Evolutionary conservation across 2,113 vertebrate genomes (phyloP).

Genomic region (Corythornis madagascariensis): DNA sequence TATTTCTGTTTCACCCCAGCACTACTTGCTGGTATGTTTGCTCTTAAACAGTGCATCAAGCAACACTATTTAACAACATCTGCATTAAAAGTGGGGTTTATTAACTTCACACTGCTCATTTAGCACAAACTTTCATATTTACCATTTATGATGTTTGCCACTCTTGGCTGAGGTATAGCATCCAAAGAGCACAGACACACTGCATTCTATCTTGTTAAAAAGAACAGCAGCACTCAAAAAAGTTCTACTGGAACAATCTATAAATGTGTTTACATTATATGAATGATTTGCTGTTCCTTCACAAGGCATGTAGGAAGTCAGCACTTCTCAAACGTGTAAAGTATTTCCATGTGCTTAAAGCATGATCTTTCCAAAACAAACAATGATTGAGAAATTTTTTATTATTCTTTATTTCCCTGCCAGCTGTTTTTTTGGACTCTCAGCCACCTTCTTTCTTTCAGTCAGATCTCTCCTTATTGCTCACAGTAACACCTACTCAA

Average conservation of each 20-base stretch:
- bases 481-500: constrained; percentile 69
- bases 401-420: constrained; percentile 72
- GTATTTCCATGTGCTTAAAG: constrained; percentile 80
- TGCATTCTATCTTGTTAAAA: constrained; percentile 49
- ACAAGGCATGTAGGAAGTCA: constrained; percentile 73
- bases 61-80: not conserved
- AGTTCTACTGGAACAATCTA: constrained; percentile 66
- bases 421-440: constrained; percentile 62
- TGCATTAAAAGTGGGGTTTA: not conserved
- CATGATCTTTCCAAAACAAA: constrained; percentile 77
- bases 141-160: not conserved
- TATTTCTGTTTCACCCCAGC: not conserved
- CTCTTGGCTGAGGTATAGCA: constrained; percentile 20
- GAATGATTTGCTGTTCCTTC: constrained; percentile 75
- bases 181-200: constrained; percentile 24
- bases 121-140: not conserved
- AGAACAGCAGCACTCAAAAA: constrained; percentile 58
- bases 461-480: constrained; percentile 51
- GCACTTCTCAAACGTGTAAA: constrained; percentile 76
- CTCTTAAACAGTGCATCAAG: constrained; percentile 9
- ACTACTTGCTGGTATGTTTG: not conserved
- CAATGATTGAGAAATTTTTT: constrained; percentile 62
- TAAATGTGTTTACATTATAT: constrained; percentile 71
- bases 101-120: not conserved
- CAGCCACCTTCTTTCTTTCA: constrained; percentile 68